Conservation (phyloP, 2,113 vertebrate species). For the Muntiacus muntjak region DNA sequence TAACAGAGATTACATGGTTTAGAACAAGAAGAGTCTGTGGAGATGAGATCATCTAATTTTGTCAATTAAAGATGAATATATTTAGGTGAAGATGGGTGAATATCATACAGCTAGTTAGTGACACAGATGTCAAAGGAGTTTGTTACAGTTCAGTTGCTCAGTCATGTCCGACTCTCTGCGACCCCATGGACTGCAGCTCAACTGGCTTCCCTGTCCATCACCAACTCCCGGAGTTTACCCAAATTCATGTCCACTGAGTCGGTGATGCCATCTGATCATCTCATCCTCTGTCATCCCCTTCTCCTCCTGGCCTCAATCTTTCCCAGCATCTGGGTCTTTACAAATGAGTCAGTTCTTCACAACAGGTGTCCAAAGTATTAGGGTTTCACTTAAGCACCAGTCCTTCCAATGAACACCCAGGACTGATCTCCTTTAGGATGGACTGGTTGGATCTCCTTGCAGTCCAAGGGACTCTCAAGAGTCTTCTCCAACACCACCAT, state of each 20-base stretch:
- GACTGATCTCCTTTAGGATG: neutral
- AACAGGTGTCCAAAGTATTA: neutral
- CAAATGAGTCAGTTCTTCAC: neutral
- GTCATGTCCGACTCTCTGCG: fast-evolving
- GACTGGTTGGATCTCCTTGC: neutral
- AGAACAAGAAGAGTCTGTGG: neutral
- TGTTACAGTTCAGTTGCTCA: neutral
- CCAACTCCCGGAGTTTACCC: neutral
- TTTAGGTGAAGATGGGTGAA: neutral
- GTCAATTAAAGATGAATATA: neutral
- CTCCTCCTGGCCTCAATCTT: neutral
- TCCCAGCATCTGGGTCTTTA: neutral
- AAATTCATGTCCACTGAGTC: neutral
- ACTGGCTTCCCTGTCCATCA: neutral
- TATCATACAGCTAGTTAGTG: neutral
- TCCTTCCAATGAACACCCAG: neutral
- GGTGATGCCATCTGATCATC: neutral
- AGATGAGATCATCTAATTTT: neutral
- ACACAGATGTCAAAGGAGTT: neutral
- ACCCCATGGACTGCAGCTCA: neutral
- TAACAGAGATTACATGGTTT: neutral
- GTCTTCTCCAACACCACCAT: neutral
- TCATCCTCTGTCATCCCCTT: neutral
- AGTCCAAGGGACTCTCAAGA: neutral
- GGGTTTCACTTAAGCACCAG: neutral